phyloP scores from a whole-genome alignment of 2,113 vertebrate species.

The Turdus rufiventris region DNA sequence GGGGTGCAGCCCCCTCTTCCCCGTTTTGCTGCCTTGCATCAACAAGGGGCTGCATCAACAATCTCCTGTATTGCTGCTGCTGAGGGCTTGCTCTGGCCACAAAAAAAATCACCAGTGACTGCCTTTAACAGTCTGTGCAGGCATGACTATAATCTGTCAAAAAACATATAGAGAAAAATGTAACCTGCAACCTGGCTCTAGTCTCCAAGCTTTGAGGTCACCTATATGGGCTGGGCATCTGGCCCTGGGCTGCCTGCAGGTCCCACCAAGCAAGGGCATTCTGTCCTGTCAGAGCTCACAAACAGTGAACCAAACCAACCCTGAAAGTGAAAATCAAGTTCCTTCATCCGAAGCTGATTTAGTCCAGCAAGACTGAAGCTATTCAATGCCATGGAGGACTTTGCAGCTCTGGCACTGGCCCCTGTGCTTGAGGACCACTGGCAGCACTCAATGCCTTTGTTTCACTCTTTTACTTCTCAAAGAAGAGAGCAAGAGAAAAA shows the following conservation, averaged over 20 bases:
- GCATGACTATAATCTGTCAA: not conserved
- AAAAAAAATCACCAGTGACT: not conserved
- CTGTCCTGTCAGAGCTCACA: not conserved
- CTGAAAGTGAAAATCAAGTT: not conserved
- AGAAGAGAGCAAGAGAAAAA: not conserved
- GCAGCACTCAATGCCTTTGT: slow-evolving; percentile 5
- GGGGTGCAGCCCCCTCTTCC: not conserved
- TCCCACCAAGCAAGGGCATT: not conserved
- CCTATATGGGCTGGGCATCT: not conserved
- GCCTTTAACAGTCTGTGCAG: not conserved
- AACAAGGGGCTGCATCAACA: not conserved
- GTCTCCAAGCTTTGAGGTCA: not conserved
- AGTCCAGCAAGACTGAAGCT: not conserved
- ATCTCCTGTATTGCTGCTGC: not conserved
- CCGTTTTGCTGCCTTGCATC: not conserved
- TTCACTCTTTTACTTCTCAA: not conserved
- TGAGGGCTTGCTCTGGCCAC: accelerated
- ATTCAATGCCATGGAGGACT: not conserved
- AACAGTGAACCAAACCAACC: not conserved
- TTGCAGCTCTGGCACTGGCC: not conserved
- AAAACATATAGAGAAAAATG: not conserved
- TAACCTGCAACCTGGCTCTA: not conserved
- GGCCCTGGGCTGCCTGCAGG: not conserved
- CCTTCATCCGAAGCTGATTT: not conserved
- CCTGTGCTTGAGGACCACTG: slow-evolving; percentile 28